Evolutionary conservation across 2,797 vertebrate species (phyloP), one percentile per base, ranked within the genome.

Genomic region (Tenualosa ilisha): DNA sequence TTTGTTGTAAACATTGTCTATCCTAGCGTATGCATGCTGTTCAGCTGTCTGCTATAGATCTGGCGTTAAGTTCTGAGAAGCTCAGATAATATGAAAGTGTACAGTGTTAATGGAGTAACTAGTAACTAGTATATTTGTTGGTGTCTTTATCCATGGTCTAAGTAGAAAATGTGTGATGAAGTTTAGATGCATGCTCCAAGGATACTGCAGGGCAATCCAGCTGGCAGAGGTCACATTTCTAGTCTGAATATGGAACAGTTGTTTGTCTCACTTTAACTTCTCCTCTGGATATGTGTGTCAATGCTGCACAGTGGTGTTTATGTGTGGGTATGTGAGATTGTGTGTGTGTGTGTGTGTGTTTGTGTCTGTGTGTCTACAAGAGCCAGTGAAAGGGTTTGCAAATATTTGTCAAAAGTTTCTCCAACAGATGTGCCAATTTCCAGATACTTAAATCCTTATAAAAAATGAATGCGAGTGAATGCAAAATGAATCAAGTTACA

Each of bases 391-490:
- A 37, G 12, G 31, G 31, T 72, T 72, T 37, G 65, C 65, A 37
- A 37, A 37, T 72, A 72, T 12, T 72, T 72, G 26, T 37, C 65
- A 72, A 72, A 72, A 72, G 65, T 72, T 72, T 72, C 31, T 72
- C 31, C 26, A 72, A 72, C 65, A 72, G 65, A 72, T 72, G 65
- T 72, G 65, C 65, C 65, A 72, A 72, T 72, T 72, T 72, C 65
- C 26, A 72, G 65, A 72, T 72, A 37, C 31, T 72, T 72, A 72
- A 72, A 72, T 17, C 26, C 13, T 68, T 68, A 72, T 72, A 72
- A 72, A 72, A 72, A 72, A 72, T 72, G 31, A 72, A 72, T 72
- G 26, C 5, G 31, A 31, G 12, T 37, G 31, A 72, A 37, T 72
- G 26, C 65, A 37, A 72, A 72, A 72, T 72, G 26, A 72, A 40